phyloP scores from a whole-genome alignment of 2,888 invertebrate genomes.

The Therioaphis trifolii region DNA sequence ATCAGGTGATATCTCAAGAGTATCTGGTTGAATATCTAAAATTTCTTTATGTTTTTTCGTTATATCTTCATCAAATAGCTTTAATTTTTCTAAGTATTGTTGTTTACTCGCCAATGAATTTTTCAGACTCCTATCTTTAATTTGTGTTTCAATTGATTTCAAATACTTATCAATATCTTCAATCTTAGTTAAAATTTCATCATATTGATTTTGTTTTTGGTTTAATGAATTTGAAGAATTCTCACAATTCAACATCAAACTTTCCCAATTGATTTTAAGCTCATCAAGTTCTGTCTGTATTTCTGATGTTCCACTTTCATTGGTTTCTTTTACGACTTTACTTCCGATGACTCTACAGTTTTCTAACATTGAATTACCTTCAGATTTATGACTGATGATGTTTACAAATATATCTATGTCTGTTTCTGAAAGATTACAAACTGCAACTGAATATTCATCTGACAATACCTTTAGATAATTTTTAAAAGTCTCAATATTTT shows the following conservation, averaged over 20 bases:
- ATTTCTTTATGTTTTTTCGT: conserved; percentile 77
- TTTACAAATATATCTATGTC: conserved; percentile 82
- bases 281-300: conserved; percentile 80
- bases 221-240: conserved; percentile 70
- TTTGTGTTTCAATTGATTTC: conserved; percentile 83
- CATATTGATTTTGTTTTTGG: conserved; percentile 79
- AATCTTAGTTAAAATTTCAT: conserved; percentile 73
- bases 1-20: conserved; percentile 81
- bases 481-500: conserved; percentile 83
- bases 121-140: conserved; percentile 90
- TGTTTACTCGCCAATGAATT: conserved; percentile 86
- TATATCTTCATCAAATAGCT: conserved; percentile 79
- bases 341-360: conserved; percentile 79
- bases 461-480: conserved; percentile 86
- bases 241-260: conserved; percentile 78
- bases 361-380: conserved; percentile 79
- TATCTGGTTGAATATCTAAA: conserved; percentile 77
- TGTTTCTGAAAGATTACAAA: conserved; percentile 82
- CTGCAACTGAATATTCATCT: conserved; percentile 81
- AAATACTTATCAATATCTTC: conserved; percentile 86
- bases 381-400: conserved; percentile 78
- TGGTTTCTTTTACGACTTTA: conserved; percentile 81
- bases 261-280: conserved; percentile 80
- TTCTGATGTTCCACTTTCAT: conserved; percentile 80
- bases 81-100: conserved; percentile 81